phyloP scores from a whole-genome alignment of 2,888 invertebrate genomes.

The Zaprionus lineosus region DNA sequence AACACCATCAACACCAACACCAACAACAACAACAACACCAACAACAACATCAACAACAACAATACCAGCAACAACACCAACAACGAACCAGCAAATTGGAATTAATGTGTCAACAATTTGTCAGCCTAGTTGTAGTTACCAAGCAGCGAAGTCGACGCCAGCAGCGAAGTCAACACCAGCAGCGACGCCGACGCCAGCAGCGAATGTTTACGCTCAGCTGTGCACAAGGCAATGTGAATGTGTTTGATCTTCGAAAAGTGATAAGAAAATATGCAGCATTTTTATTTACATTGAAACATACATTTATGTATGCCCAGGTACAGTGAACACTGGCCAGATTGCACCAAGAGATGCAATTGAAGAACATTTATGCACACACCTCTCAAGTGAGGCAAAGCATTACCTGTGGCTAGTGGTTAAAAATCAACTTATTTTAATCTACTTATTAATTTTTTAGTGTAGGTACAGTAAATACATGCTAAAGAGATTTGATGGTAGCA shows the following conservation, averaged over 20 bases:
- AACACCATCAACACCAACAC: too few relatives aligned
- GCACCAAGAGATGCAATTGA: too few relatives aligned
- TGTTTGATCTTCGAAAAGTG: conserved; percentile 25
- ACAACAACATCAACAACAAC: conserved; percentile 22
- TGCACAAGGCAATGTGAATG: conserved; percentile 44
- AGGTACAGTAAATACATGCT: too few relatives aligned
- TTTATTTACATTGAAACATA: conserved; percentile 4
- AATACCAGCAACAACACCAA: too few relatives aligned
- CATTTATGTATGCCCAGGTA: conserved; percentile 2
- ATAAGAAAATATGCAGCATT: conserved; percentile 27
- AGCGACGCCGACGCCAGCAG: conserved; percentile 29
- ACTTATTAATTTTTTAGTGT: too few relatives aligned
- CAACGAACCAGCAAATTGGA: too few relatives aligned
- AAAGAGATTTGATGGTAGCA: too few relatives aligned
- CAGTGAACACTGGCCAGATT: background rate
- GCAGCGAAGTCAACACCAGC: conserved; percentile 15
- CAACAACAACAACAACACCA: conserved; percentile 20
- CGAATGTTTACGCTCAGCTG: conserved; percentile 47
- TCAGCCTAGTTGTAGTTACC: conserved; percentile 55
- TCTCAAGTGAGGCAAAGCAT: too few relatives aligned
- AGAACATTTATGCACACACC: too few relatives aligned
- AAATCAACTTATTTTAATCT: too few relatives aligned
- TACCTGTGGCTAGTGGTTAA: too few relatives aligned
- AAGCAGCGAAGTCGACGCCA: conserved; percentile 36
- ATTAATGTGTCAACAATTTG: conserved; percentile 69